A percentile compares a stretch with the other conserved stretches of the same genome.
phyloP scores from a whole-genome alignment of 2,113 vertebrate species.

The Todiramphus chloris region DNA sequence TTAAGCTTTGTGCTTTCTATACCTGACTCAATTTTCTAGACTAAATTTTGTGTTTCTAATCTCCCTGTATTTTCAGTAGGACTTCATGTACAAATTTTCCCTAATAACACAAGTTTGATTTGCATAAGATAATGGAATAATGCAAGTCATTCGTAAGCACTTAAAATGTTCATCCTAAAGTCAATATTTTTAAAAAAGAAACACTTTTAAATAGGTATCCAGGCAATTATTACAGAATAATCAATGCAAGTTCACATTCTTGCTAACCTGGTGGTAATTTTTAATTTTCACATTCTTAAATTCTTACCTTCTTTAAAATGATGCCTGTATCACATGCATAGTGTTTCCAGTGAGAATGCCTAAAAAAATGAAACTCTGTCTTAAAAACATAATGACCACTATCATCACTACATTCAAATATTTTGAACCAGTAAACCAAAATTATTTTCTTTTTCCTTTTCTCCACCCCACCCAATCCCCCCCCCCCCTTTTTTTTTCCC shows the following conservation, averaged over 20 bases:
- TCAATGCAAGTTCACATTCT: background rate
- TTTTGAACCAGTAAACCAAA: background rate
- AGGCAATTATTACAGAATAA: background rate
- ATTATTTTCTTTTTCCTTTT: background rate
- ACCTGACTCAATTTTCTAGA: background rate
- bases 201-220: background rate
- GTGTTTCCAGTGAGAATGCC: background rate
- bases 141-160: background rate
- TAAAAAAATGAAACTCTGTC: background rate
- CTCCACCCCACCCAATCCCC: too few species aligned
- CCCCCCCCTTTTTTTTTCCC: fast-evolving
- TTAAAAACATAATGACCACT: background rate
- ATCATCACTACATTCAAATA: background rate
- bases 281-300: background rate
- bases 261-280: background rate
- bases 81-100: background rate
- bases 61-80: background rate
- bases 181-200: background rate
- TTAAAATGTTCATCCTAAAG: background rate
- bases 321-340: background rate
- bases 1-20: background rate
- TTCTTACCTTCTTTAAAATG: background rate
- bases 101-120: background rate
- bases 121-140: background rate
- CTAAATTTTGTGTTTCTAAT: background rate